Percentiles rank a stretch among this genome's conserved stretches.
phyloP scores from a whole-genome alignment of 2,888 invertebrate species.

The Latrodectus elegans region DNA sequence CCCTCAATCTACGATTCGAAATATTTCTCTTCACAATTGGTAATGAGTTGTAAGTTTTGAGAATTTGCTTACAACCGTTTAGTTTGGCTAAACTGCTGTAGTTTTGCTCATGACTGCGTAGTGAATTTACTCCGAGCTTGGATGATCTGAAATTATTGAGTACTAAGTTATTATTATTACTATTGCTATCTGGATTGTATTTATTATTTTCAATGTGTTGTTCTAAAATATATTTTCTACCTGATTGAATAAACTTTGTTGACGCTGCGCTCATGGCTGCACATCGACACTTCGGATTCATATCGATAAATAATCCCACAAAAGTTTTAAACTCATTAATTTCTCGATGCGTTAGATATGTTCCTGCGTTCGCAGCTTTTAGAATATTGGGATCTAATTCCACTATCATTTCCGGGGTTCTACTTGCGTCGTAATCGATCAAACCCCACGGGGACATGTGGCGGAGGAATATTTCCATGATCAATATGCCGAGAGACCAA shows the following conservation, averaged over 20 bases:
- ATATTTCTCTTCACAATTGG: too few species aligned
- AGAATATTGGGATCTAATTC: neutral
- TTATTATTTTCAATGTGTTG: too few species aligned
- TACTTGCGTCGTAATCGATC: neutral
- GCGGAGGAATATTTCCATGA: neutral
- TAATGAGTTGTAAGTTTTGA: too few species aligned
- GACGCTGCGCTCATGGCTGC: neutral
- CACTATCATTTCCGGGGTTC: neutral
- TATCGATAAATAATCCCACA: neutral
- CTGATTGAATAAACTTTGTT: neutral
- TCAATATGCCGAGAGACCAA: neutral
- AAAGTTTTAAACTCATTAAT: neutral
- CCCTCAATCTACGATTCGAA: too few species aligned
- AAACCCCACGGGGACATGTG: neutral
- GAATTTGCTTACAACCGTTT: too few species aligned
- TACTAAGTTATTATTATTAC: too few species aligned
- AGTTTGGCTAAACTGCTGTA: too few species aligned
- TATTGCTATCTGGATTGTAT: too few species aligned
- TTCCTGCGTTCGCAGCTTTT: neutral
- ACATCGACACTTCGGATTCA: neutral
- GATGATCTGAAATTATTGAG: too few species aligned
- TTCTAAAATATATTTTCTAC: neutral
- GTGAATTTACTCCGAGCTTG: too few species aligned
- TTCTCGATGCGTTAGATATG: neutral
- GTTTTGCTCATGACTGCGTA: too few species aligned